Evolutionary conservation across 30 jellyfish, hydroid and myxozoan genomes (phyloP).

Genomic region (Pseudorhiza aurosa): DNA sequence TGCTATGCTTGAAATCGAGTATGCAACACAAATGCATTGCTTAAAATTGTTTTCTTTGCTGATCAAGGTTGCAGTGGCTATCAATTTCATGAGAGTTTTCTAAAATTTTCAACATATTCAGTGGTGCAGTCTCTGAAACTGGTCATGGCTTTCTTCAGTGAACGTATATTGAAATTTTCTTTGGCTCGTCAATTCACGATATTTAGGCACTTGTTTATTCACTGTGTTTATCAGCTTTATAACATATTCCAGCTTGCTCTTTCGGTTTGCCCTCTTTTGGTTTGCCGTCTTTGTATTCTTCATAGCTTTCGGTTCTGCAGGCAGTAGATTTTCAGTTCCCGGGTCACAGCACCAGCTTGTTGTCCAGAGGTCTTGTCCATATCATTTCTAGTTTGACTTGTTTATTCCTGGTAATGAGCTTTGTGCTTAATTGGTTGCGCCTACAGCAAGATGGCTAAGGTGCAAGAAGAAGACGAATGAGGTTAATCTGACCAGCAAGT

Average conservation of each 20-base stretch:
- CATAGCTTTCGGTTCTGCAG: conserved; percentile 23
- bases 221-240: conserved; percentile 54
- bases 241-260: conserved; percentile 36
- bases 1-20: too few relatives aligned
- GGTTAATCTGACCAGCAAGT: too few relatives aligned
- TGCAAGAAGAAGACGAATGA: too few relatives aligned
- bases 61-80: conserved; percentile 12
- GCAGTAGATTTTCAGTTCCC: conserved; percentile 34
- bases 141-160: conserved; percentile 54
- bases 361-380: conserved; percentile 39
- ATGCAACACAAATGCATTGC: too few relatives aligned
- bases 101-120: conserved; percentile 25
- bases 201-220: conserved; percentile 34
- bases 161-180: conserved; percentile 22
- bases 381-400: too few relatives aligned
- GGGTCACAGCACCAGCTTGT: conserved; percentile 63
- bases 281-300: conserved; percentile 43
- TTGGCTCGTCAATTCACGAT: conserved; percentile 27
- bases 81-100: conserved; percentile 35
- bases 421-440: too few relatives aligned
- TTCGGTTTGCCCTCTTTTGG: conserved; percentile 56
- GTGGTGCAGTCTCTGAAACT: conserved; percentile 25
- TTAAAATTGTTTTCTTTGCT: conserved; percentile 38
- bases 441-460: too few relatives aligned
- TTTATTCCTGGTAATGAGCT: too few relatives aligned